Evolutionary conservation across 2,888 invertebrate species (phyloP), one percentile per base, ranked within the genome.

Genomic region (Tipula unca): DNA sequence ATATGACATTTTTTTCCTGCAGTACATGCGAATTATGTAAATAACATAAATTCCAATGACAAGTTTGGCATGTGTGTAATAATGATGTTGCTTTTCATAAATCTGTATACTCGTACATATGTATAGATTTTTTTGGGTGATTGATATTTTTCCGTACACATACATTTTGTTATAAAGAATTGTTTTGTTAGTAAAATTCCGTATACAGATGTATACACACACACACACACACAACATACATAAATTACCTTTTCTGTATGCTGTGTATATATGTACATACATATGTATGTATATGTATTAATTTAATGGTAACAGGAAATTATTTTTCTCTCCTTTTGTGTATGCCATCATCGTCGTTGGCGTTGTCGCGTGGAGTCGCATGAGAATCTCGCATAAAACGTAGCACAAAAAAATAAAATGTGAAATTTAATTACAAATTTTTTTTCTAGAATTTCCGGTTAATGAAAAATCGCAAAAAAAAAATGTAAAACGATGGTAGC

Each of bases 1-100:
- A 48, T 48, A 17, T 48, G 48, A 48, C 48, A 48, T 48, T 48
- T 17, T n/a, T 8, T 48, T 48, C 3, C 17, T 48, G n/a, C 17
- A 8, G 48, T 48, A 48, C n/a, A 48, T 17, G 17, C 48, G 48
- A 48, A 48, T 48, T 48, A 48, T 48, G 48, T n/a, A 69, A 69
- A 48, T 48, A 69, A 69, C 25, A 69, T 69, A 69, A 69, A 69
- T 69, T 69, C 25, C 69, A 69, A 69, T 69, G 69, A 69, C 25
- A 69, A 69, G 69, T 69, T 69, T 69, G 69, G 69, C 69, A 69
- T 69, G 69, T 69, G 69, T 69, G 25, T 69, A 69, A 69, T 69
- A 69, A 69, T 69, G 69, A 25, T 69, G 48, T 48, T 48, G 25
- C 69, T 69, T 17, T 69, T 69, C 69, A 69, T 69, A 69, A 69